These are phyloP conservation scores for Cylas formicarius DNA, from an alignment of 1,140 invertebrate species.

Conservation along the genomic window DNA sequence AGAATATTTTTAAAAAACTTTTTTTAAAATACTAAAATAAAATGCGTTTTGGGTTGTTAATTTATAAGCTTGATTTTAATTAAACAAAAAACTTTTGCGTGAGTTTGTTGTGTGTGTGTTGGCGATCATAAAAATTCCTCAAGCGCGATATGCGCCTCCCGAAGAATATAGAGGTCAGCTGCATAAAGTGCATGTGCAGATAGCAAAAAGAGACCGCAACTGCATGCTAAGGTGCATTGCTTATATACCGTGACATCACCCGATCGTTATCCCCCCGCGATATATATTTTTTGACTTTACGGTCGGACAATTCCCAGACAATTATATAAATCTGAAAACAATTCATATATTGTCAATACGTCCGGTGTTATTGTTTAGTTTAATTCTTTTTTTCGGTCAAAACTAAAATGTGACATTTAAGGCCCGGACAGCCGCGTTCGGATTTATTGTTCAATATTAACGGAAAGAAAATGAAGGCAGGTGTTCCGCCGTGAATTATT, in stretches of 20 bases:
- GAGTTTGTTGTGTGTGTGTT: too few relatives aligned
- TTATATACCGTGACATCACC: constrained; percentile 16
- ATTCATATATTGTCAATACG: constrained; percentile 21
- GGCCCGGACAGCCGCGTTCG: constrained; percentile 15
- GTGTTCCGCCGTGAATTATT: constrained; percentile 17
- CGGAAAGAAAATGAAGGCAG: constrained; percentile 13
- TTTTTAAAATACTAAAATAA: too few relatives aligned
- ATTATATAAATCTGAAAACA: constrained; percentile 24
- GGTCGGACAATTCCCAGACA: constrained; percentile 16
- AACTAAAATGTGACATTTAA: too few relatives aligned
- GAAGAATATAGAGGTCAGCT: too few relatives aligned
- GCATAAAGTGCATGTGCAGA: background rate
- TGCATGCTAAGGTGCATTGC: constrained; percentile 16
- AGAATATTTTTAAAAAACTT: too few relatives aligned
- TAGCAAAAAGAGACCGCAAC: constrained; percentile 2
- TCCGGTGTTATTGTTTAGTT: constrained; percentile 13
- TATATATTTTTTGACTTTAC: constrained; percentile 21
- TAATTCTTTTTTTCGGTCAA: constrained; percentile 9
- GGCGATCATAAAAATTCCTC: too few relatives aligned
- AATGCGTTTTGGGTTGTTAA: too few relatives aligned
- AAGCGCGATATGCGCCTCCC: too few relatives aligned
- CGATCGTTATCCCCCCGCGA: constrained; percentile 18
- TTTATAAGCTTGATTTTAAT: too few relatives aligned
- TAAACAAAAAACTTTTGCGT: too few relatives aligned
- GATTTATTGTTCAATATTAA: constrained; percentile 16